A percentile compares a stretch with the other conserved stretches of the same genome.
These are phyloP conservation scores for Trachops cirrhosus DNA, from an alignment of 2,797 vertebrate species.

Conservation along the genomic window DNA sequence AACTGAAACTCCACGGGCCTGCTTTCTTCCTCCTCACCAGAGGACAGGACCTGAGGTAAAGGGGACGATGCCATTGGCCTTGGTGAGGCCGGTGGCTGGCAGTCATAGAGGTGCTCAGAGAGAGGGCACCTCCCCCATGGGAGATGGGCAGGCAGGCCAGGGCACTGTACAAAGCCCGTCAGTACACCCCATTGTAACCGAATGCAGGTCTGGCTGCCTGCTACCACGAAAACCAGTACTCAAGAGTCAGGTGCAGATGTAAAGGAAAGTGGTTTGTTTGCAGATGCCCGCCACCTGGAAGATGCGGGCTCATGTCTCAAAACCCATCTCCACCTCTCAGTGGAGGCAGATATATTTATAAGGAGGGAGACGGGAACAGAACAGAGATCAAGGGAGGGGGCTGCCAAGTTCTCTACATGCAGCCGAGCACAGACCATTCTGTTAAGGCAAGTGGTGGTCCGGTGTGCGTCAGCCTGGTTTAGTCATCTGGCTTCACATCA, in stretches of 20 bases:
- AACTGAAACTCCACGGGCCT: neutral
- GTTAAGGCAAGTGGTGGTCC: neutral
- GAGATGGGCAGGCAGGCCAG: neutral
- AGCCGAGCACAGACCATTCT: neutral
- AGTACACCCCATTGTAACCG: neutral
- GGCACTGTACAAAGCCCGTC: neutral
- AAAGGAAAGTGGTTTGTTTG: neutral
- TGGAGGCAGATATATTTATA: neutral
- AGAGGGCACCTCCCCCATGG: neutral
- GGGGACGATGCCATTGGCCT: neutral
- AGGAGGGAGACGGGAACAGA: neutral
- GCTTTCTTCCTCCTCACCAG: neutral
- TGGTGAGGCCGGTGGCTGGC: neutral
- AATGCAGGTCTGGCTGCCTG: neutral
- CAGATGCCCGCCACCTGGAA: neutral
- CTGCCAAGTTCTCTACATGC: neutral
- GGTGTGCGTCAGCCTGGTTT: neutral
- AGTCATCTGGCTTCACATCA: neutral
- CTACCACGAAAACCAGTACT: neutral
- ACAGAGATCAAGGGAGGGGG: neutral
- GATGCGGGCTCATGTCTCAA: neutral
- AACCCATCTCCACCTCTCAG: neutral
- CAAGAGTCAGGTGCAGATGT: neutral
- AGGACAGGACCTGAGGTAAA: neutral
- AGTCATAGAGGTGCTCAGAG: neutral